phyloP scores from a whole-genome alignment of 2,797 vertebrate species.

The Petrocephalus sullivani region DNA sequence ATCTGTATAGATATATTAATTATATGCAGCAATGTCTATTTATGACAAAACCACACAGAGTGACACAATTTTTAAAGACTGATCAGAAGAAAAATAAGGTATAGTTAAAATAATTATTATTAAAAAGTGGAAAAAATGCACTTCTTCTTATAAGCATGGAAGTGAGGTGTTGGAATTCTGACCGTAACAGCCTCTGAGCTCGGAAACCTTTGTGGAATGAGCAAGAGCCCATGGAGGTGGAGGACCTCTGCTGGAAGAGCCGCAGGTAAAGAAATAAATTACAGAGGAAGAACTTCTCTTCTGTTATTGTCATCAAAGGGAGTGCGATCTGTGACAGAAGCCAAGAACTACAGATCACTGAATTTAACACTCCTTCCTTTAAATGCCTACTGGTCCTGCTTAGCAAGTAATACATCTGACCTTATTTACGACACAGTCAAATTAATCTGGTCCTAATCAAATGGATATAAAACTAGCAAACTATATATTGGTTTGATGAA shows the following conservation, averaged over 20 bases:
- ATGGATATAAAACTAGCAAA: slow-evolving; percentile 1
- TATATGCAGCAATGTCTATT: slow-evolving; percentile 46
- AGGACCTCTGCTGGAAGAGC: background rate
- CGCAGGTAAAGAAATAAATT: background rate
- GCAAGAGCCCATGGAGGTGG: background rate
- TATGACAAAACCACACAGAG: background rate
- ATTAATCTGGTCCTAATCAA: background rate
- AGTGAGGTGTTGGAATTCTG: background rate
- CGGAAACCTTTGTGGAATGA: background rate
- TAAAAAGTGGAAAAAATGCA: background rate
- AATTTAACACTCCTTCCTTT: background rate
- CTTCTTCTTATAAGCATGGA: background rate
- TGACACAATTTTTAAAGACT: background rate
- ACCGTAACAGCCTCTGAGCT: background rate
- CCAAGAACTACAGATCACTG: slow-evolving; percentile 11
- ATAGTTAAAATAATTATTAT: background rate
- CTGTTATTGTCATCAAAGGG: background rate
- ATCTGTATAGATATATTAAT: slow-evolving; percentile 59
- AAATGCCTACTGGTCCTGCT: background rate
- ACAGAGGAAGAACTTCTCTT: background rate
- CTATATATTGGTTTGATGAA: background rate
- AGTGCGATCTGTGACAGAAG: background rate
- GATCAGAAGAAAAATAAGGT: background rate
- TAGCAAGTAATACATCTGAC: background rate
- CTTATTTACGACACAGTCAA: background rate